Evolutionary conservation across 2,113 vertebrate genomes (phyloP), one percentile per base, ranked within the genome.

Genomic region (Anhinga rufa): DNA sequence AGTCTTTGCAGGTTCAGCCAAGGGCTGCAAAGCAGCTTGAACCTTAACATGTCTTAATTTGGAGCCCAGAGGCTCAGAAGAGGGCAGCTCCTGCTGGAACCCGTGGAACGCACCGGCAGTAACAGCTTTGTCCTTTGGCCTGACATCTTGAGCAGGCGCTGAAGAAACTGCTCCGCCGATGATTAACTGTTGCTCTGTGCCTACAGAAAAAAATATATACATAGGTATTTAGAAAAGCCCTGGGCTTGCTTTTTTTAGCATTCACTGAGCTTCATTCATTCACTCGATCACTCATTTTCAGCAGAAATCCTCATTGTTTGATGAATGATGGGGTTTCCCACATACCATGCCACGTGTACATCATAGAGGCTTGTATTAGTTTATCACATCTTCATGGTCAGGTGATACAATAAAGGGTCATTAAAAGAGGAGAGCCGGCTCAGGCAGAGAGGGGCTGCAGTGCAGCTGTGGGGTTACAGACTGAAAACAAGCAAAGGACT

Each of bases 71-170:
- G 75, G 60, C 48, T 98, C 98, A 0, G 86, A 70, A 7, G 98
- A 96, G 66, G 97, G 96, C 86, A 95, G 86, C 71, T 98, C 98
- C 75, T 97, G 97, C 64, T 97, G 97, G 31, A 93, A 93, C 96
- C 95, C 97, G 92, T 95, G 97, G 70, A 98, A 34, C 12, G 96
- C 95, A 14, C 97, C 66, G 51, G 97, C 95, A 52, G 80, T 68
- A 51, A 61, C 70, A 2, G 95, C 68, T 77, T 98, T 99, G 79
- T 99, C 98, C 96, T 99, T 99, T 12, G 99, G 99, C 58, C 99
- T 98, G 5, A 99, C 99, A 19, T 98, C 98, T 95, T 94, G 98
- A 52, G 98, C 97, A 49, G 98, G 98, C 15, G 97, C 94, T 22
- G 97, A 92, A 15, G 98, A 95, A 46, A 78, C 92, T 36, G 97